These are phyloP conservation scores for Halcyon chelicuti DNA, from an alignment of 2,797 vertebrate genomes.

Conservation along the genomic window DNA sequence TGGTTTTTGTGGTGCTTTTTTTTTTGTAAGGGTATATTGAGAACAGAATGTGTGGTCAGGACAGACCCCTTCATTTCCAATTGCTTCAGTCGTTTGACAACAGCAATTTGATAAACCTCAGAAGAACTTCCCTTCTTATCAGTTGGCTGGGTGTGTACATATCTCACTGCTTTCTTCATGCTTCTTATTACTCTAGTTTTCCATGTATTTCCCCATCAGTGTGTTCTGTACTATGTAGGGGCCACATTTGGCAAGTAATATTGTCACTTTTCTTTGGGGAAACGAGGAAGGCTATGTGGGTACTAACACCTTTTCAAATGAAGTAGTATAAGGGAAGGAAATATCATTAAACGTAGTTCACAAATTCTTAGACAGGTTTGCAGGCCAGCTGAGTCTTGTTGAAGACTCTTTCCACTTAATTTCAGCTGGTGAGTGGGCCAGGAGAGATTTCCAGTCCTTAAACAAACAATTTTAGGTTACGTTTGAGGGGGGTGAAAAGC, in stretches of 20 bases:
- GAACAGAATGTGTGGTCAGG: neutral
- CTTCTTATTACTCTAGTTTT: neutral
- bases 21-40: neutral
- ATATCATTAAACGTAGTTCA: conserved; percentile 22
- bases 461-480: conserved; percentile 52
- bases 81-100: neutral
- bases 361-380: conserved; percentile 59
- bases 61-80: neutral
- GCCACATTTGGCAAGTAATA: neutral
- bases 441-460: conserved; percentile 45
- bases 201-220: neutral
- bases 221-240: neutral
- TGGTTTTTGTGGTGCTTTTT: no score
- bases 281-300: neutral
- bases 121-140: neutral
- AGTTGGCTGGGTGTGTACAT: neutral
- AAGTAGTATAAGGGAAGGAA: conserved; percentile 9
- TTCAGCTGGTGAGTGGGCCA: conserved; percentile 47
- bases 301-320: neutral
- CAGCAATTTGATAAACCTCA: neutral
- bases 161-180: neutral
- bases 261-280: neutral
- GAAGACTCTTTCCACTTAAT: conserved; percentile 58
- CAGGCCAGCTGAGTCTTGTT: conserved; percentile 62
- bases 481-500: neutral